These are phyloP conservation scores for Papilio polyxenes DNA, from an alignment of 1,140 invertebrate species.

Conservation along the genomic window DNA sequence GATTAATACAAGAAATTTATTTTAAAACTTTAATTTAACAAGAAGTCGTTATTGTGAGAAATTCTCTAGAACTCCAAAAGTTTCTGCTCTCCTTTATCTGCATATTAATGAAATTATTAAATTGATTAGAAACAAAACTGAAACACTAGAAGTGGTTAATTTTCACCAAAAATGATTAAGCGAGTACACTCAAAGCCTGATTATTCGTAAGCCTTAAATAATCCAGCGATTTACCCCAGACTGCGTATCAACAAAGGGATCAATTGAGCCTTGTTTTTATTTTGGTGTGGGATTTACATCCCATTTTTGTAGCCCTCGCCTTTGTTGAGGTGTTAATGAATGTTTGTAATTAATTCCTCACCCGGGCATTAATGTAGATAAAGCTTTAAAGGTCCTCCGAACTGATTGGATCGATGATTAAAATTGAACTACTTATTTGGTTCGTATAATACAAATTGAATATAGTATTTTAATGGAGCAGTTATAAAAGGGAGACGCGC, in stretches of 20 bases:
- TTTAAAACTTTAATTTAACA: too few species aligned
- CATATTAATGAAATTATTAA: background rate
- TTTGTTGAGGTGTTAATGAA: constrained; percentile 36
- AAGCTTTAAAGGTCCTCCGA: background rate
- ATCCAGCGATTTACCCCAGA: constrained; percentile 5
- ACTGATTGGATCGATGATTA: constrained; percentile 26
- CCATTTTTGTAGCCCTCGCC: constrained; percentile 23
- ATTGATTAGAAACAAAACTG: background rate
- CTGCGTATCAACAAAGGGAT: constrained; percentile 4
- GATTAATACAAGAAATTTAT: too few species aligned
- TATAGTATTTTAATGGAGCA: background rate
- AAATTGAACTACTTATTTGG: constrained; percentile 1
- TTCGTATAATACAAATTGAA: background rate
- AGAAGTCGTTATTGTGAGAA: too few species aligned
- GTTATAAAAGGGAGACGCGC: background rate
- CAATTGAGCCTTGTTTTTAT: constrained; percentile 25
- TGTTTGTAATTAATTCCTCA: constrained; percentile 32
- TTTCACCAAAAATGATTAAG: background rate
- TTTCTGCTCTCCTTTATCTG: background rate
- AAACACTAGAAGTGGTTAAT: background rate
- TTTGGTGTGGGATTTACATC: constrained; percentile 22
- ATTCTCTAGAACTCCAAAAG: too few species aligned
- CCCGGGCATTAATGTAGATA: background rate
- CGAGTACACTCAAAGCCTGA: background rate
- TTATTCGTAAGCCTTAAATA: constrained; percentile 15